Conservation (phyloP, 2,888 invertebrate species). For the Alloscopus bannaensis region DNA sequence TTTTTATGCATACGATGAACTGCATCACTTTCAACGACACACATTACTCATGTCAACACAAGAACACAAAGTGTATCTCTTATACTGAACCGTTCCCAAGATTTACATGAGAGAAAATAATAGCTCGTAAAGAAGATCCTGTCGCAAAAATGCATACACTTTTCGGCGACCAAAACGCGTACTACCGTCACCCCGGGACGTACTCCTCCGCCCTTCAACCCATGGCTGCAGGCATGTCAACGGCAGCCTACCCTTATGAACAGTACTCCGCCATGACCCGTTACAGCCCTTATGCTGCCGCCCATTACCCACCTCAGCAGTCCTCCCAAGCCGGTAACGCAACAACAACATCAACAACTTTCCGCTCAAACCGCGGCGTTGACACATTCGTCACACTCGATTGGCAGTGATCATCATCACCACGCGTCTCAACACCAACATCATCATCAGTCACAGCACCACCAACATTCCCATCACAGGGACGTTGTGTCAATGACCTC, state of each 20-base stretch:
- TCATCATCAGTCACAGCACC: slow-evolving; percentile 45
- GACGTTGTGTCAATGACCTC: slow-evolving; percentile 61
- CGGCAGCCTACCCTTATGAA: slow-evolving; percentile 85
- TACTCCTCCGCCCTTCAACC: slow-evolving; percentile 74
- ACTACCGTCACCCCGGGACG: slow-evolving; percentile 83
- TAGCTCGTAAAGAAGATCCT: not conserved
- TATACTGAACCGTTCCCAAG: not conserved
- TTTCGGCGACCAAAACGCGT: slow-evolving; percentile 94
- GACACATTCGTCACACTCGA: slow-evolving; percentile 68
- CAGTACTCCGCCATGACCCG: slow-evolving; percentile 84
- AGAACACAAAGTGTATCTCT: not conserved
- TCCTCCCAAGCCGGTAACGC: slow-evolving; percentile 78
- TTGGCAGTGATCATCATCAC: slow-evolving; percentile 62
- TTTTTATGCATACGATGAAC: too few relatives aligned
- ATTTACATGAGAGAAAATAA: not conserved
- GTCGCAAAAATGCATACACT: slow-evolving; percentile 88
- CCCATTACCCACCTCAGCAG: slow-evolving; percentile 81
- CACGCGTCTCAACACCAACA: slow-evolving; percentile 44
- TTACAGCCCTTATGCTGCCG: slow-evolving; percentile 80
- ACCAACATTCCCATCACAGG: slow-evolving; percentile 53
- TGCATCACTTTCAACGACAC: not conserved
- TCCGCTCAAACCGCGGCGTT: slow-evolving; percentile 43
- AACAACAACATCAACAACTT: slow-evolving; percentile 44
- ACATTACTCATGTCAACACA: not conserved
- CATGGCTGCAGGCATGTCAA: slow-evolving; percentile 73